phyloP scores from a whole-genome alignment of 2,113 vertebrate species.

The Tonatia bakeri region DNA sequence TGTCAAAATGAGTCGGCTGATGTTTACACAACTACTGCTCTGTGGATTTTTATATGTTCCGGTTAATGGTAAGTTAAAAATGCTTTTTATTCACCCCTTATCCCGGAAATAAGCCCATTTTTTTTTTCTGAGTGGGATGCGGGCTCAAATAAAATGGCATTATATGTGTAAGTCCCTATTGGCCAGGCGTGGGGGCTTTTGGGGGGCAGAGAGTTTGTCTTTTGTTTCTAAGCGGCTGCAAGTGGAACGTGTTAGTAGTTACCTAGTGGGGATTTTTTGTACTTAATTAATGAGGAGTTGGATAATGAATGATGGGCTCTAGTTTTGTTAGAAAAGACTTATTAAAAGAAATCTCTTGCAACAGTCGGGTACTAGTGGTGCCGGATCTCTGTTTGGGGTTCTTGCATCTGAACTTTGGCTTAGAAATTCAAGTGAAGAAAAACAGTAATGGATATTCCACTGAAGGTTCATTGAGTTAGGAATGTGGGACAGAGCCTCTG shows the following conservation, averaged over 20 bases:
- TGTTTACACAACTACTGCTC: constrained; percentile 91
- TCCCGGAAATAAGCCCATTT: not conserved
- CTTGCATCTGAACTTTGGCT: constrained; percentile 77
- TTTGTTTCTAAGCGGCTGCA: constrained; percentile 64
- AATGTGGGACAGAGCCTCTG: constrained; percentile 38
- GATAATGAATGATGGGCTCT: constrained; percentile 38
- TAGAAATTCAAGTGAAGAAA: constrained; percentile 53
- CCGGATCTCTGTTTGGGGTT: constrained; percentile 33
- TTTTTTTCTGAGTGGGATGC: constrained; percentile 59
- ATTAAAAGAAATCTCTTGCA: constrained; percentile 21
- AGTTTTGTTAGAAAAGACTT: constrained; percentile 39
- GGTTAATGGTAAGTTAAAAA: constrained; percentile 91
- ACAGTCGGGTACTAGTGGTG: not conserved
- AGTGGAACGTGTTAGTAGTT: constrained; percentile 53
- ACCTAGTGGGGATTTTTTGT: not conserved
- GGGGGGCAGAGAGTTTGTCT: not conserved
- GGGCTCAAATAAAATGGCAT: constrained; percentile 66
- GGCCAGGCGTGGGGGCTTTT: constrained; percentile 13
- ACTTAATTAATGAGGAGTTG: constrained; percentile 54
- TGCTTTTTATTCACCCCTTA: not conserved
- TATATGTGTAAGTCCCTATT: constrained; percentile 39
- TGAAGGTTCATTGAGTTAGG: constrained; percentile 38
- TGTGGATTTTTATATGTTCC: constrained; percentile 92
- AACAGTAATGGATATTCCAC: constrained; percentile 32
- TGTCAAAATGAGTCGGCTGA: constrained; percentile 96